phyloP scores from a whole-genome alignment of 2,797 vertebrate genomes.

The Myotis vivesi region DNA sequence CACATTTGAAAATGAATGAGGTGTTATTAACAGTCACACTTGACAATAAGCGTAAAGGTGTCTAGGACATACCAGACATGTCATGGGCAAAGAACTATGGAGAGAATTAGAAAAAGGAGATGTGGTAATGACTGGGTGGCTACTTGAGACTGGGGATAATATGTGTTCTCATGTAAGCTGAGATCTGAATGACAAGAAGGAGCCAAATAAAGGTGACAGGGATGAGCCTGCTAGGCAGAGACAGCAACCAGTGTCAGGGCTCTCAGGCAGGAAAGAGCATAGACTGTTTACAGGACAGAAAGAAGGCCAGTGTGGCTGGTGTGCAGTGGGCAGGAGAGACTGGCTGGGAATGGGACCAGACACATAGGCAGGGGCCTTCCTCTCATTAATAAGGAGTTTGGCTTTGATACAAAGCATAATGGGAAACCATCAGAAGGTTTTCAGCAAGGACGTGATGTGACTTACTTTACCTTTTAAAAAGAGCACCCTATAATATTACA shows the following conservation, averaged over 20 bases:
- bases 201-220: neutral
- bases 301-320: neutral
- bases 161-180: constrained; percentile 28
- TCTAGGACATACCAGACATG: neutral
- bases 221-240: neutral
- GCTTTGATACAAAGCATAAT: neutral
- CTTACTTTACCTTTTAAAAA: neutral
- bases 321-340: neutral
- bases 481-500: neutral
- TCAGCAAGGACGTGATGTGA: neutral
- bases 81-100: neutral
- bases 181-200: constrained; percentile 40
- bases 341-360: neutral
- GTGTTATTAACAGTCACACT: neutral
- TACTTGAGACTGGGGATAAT: neutral
- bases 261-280: neutral
- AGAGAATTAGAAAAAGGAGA: neutral
- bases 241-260: neutral
- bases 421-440: neutral
- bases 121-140: neutral
- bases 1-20: neutral
- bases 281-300: neutral
- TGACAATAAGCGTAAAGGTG: neutral
- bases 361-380: neutral
- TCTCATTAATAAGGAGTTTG: neutral